A percentile compares a stretch with the other conserved stretches of the same genome.
Conservation (phyloP, 2,797 vertebrate species). For the Betta splendens region DNA sequence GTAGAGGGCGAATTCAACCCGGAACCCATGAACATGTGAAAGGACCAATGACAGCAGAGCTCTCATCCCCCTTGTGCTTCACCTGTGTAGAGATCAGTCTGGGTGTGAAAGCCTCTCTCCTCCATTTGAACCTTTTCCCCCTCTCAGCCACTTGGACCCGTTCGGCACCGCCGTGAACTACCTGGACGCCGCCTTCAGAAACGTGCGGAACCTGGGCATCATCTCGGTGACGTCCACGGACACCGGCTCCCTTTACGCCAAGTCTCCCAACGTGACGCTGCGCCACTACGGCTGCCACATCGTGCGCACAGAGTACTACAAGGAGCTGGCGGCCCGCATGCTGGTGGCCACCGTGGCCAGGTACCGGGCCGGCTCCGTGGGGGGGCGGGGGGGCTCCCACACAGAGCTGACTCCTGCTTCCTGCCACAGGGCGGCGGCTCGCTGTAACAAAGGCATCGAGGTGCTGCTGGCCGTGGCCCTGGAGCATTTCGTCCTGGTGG, state of each 20-base stretch:
- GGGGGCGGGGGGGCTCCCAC: too few relatives aligned
- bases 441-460: conserved; percentile 97
- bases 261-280: conserved; percentile 90
- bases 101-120: too few relatives aligned
- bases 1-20: too few relatives aligned
- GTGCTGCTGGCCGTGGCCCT: conserved; percentile 92
- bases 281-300: conserved; percentile 93
- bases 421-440: conserved; percentile 88
- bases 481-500: conserved; percentile 96
- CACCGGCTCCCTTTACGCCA: conserved; percentile 92
- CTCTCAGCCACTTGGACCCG: conserved; percentile 94
- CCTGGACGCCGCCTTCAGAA: conserved; percentile 94
- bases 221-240: conserved; percentile 95
- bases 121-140: neutral
- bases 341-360: conserved; percentile 89
- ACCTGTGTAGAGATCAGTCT: too few relatives aligned
- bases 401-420: too few relatives aligned
- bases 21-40: too few relatives aligned
- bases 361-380: conserved; percentile 66
- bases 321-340: conserved; percentile 91
- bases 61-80: too few relatives aligned
- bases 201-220: conserved; percentile 92
- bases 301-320: conserved; percentile 95
- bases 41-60: too few relatives aligned
- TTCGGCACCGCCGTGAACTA: conserved; percentile 95